Evolutionary conservation across 2,888 invertebrate genomes (phyloP), one percentile per base, ranked within the genome.

Genomic region (Epinotia brunnichana): DNA sequence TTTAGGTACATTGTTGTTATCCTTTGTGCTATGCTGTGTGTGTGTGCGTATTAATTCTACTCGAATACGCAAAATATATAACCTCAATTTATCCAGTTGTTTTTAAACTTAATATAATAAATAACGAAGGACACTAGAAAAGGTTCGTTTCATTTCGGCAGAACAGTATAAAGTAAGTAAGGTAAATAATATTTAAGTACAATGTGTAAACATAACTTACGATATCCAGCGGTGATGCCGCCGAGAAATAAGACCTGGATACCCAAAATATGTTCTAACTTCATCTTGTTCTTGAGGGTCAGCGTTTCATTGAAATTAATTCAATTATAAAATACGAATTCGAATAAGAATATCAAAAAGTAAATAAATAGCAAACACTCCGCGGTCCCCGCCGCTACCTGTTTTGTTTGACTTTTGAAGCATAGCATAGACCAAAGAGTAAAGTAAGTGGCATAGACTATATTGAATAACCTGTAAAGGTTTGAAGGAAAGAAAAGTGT

Each of bases 191-290:
- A 59, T 59, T 11, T 17, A 17, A 3, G 15, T n/a, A 17, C 11
- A 0, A 24, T 9, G 17, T 35, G n/a, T 44, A 21, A 24, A 48
- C 3, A 13, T n/a, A 19, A 69, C 73, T 73, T 69, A 72, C 72
- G 61, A 48, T 82, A 75, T 87, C 89, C 89, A 48, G 80, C 62
- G 44, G 79, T 78, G 68, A 88, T 81, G 10, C 84, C 81, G 11
- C 75, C 64, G 3, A 82, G 81, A 76, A 88, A 83, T n/a, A 87
- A 72, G 53, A 83, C 75, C 69, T 87, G 85, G n/a, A 85, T 73
- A 2, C 76, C 39, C 67, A 83, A 85, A 7, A 83, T 76, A 53
- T 82, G 77, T 21, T 74, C 66, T 13, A 77, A 77, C 63, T 82
- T 78, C 77, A 70, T 71, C n/a, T 59, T 66, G 15, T 21, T 11